phyloP scores from a whole-genome alignment of 2,113 vertebrate species.

The Struthio camelus region DNA sequence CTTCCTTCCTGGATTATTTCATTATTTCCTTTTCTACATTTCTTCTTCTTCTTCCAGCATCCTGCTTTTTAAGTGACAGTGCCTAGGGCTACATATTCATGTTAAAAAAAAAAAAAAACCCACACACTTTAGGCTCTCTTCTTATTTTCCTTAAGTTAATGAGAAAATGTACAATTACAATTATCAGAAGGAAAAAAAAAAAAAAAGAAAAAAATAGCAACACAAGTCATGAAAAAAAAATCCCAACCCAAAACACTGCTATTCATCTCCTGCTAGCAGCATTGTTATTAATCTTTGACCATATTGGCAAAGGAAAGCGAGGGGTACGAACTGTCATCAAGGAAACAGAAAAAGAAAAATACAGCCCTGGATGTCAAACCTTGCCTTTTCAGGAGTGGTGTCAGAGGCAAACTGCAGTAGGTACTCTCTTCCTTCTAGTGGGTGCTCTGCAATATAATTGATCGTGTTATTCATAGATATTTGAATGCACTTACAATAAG shows the following conservation, averaged over 20 bases:
- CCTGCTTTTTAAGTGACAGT: background rate
- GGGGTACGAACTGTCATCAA: background rate
- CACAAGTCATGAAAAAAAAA: background rate
- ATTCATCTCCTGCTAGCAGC: background rate
- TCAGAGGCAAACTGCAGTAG: background rate
- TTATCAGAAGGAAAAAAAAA: background rate
- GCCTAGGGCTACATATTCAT: background rate
- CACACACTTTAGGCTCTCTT: background rate
- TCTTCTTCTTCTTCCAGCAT: background rate
- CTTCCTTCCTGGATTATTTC: background rate
- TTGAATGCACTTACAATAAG: background rate
- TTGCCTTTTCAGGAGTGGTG: background rate
- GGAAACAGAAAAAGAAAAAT: background rate
- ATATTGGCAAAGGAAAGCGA: background rate
- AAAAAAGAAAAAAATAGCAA: too few species aligned
- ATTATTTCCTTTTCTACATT: background rate
- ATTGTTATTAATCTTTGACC: background rate
- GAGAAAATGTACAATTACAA: background rate
- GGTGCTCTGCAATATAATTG: background rate
- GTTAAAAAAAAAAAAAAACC: background rate
- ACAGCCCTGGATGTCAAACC: background rate
- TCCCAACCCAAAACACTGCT: background rate
- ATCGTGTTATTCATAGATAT: background rate
- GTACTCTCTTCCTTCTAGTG: background rate
- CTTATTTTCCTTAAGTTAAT: background rate